phyloP scores from a whole-genome alignment of 1,140 invertebrate genomes.

The Eupeodes corollae region DNA sequence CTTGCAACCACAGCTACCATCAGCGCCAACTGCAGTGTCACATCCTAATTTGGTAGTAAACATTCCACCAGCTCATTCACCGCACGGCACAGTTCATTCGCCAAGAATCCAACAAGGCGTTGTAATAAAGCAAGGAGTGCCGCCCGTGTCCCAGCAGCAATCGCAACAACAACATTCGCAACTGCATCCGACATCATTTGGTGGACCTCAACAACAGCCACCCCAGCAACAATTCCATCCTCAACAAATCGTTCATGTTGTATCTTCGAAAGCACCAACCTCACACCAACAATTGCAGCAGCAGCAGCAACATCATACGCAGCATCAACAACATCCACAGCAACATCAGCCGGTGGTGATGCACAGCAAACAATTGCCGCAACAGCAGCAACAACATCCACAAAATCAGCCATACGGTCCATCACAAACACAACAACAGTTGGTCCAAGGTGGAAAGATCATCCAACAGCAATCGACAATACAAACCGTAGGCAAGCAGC shows the following conservation, averaged over 20 bases:
- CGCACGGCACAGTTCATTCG: slow-evolving; percentile 10
- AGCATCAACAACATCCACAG: slow-evolving; percentile 11
- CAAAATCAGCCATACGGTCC: not conserved
- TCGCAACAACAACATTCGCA: slow-evolving; percentile 2
- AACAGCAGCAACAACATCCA: slow-evolving; percentile 7
- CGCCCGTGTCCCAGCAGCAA: slow-evolving; percentile 4
- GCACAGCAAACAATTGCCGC: slow-evolving; percentile 1
- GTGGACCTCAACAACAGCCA: slow-evolving; percentile 17
- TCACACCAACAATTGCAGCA: not conserved
- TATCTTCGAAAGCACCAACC: slow-evolving; percentile 26
- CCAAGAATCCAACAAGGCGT: slow-evolving; percentile 10
- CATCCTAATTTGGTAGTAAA: slow-evolving; percentile 21
- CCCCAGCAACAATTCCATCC: slow-evolving; percentile 9
- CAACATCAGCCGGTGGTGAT: not conserved
- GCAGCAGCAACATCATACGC: slow-evolving; percentile 15
- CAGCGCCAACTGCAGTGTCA: slow-evolving; percentile 3
- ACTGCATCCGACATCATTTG: slow-evolving; percentile 17
- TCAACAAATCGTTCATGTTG: slow-evolving; percentile 29
- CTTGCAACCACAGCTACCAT: slow-evolving; percentile 13
- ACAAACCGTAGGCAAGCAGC: not conserved
- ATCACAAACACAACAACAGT: not conserved
- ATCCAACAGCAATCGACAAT: not conserved
- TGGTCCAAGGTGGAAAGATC: not conserved
- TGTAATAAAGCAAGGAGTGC: not conserved
- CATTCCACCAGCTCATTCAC: slow-evolving; percentile 26